Evolutionary conservation across 92 coral and sea anemone species (phyloP), one percentile per base, ranked within the genome.

Genomic region (Parazoanthus atlanticus): DNA sequence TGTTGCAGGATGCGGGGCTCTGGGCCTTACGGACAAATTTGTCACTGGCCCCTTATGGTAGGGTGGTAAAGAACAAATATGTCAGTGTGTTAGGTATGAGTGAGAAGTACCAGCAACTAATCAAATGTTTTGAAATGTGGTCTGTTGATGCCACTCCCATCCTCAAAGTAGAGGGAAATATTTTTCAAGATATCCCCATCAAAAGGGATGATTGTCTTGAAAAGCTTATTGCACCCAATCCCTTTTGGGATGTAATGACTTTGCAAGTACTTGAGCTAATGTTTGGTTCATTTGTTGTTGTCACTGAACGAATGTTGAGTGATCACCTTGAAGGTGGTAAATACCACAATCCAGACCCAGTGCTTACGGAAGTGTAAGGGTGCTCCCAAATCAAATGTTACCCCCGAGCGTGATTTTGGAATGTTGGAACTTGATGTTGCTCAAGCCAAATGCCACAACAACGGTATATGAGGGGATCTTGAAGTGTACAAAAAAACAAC

Each of bases 381-480:
- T 75, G 89, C 89, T 21, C 89, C 89, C 2, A 86, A 86, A 25
- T 36, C 84, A 47, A 86, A 76, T 86, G 74, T 86, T n/a, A 30
- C 33, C 47, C 72, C 69, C 8, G 28, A 61, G 28, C 69, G 69
- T 61, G 69, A 61, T 25, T 61, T 61, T 61, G 69, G 69, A 61
- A 61, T 61, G 69, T 23, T 61, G 26, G 28, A 61, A 21, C 16
- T 23, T 61, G 10, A 4, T 25, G 28, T 2, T 21, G 69, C 52
- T 52, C 33, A 86, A 86, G 47, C 84, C 89, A 76, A 86, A 86
- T 86, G 82, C 89, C 13, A 86, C 89, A 54, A 86, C 82, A 2
- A n/a, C 71, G 76, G 88, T 69, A 8, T 46, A 23, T 61, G 28
- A 88, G 77, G 38, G 88, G 33, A 88, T 72, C 19, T 5, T 81